A percentile compares a stretch with the other conserved stretches of the same genome.
Conservation (phyloP, 2,113 vertebrate species). For the Mobula birostris region DNA sequence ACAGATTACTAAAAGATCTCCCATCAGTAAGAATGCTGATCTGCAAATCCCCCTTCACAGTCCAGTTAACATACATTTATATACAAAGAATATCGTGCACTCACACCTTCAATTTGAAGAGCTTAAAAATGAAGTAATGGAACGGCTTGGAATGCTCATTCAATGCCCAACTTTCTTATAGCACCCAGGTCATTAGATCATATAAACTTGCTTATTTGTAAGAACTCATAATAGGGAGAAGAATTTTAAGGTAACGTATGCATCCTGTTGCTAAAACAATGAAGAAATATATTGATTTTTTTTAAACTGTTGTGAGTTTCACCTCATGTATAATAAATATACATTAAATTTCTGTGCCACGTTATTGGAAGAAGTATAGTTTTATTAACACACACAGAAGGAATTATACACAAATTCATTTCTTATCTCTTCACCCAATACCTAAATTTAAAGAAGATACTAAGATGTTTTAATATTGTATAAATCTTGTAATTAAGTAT, state of each 20-base stretch:
- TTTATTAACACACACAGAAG: neutral
- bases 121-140: neutral
- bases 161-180: neutral
- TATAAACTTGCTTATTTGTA: too few relatives aligned
- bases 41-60: constrained; percentile 18
- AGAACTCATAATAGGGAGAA: too few relatives aligned
- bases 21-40: neutral
- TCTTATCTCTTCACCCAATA: too few relatives aligned
- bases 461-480: neutral
- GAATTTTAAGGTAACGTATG: neutral
- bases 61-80: neutral
- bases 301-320: neutral
- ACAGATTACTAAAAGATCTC: constrained; percentile 24
- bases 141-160: neutral
- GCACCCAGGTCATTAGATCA: neutral
- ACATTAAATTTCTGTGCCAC: neutral
- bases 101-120: neutral
- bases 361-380: neutral
- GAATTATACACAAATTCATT: neutral
- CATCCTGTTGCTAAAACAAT: neutral
- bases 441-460: neutral
- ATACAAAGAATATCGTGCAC: neutral
- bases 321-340: neutral
- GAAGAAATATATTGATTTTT: neutral
- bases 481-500: neutral